These are phyloP conservation scores for Sarcophaga rosellei DNA, from an alignment of 2,888 invertebrate species.

Conservation along the genomic window DNA sequence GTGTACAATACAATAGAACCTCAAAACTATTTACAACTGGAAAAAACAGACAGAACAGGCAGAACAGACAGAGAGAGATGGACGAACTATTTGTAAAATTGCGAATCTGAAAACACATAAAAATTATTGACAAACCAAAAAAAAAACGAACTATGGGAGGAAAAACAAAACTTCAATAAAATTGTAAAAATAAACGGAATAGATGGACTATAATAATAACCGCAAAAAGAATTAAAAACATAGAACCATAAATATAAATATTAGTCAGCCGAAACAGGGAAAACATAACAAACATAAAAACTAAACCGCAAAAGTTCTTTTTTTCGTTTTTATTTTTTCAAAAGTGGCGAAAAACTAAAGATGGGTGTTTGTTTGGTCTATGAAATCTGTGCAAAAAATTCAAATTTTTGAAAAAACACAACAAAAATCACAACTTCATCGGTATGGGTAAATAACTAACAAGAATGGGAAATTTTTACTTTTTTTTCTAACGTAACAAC, in stretches of 20 bases:
- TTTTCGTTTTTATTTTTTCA: not conserved
- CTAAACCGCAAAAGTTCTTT: slow-evolving; percentile 39
- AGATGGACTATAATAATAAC: slow-evolving; percentile 20
- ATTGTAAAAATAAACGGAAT: slow-evolving; percentile 16
- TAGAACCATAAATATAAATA: slow-evolving; percentile 46
- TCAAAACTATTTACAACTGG: too few relatives aligned
- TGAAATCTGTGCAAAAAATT: not conserved
- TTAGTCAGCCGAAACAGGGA: slow-evolving; percentile 39
- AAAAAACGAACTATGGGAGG: not conserved
- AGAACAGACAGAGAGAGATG: not conserved
- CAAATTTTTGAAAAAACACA: not conserved
- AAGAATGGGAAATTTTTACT: slow-evolving; percentile 5
- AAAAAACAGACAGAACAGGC: slow-evolving; percentile 31
- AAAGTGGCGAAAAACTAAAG: not conserved
- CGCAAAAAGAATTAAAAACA: slow-evolving; percentile 10
- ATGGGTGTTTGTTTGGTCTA: not conserved
- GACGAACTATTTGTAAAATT: not conserved
- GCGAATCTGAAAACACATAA: not conserved
- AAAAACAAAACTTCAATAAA: slow-evolving; percentile 25
- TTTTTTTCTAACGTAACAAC: slow-evolving; percentile 34
- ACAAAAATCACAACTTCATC: slow-evolving; percentile 28
- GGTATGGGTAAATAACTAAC: slow-evolving; percentile 30
- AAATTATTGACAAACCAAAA: slow-evolving; percentile 25
- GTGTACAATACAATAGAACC: too few relatives aligned
- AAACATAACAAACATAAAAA: slow-evolving; percentile 11